Percentiles rank a stretch among this genome's conserved stretches.
Conservation (phyloP, 92 coral and sea anemone species). For the Zoanthus sociatus region DNA sequence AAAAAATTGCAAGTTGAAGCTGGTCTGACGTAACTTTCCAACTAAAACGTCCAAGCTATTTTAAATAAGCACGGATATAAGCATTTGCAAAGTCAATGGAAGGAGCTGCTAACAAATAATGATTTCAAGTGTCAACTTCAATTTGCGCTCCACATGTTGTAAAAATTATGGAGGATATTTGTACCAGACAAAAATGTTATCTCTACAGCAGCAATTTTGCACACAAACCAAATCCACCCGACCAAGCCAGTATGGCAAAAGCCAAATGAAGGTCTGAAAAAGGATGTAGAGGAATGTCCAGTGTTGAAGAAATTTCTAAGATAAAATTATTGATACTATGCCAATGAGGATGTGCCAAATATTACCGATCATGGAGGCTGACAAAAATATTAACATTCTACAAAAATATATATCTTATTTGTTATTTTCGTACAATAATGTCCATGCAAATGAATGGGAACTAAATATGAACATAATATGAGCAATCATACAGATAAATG, state of each 20-base stretch:
- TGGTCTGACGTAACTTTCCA: background rate
- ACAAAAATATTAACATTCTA: background rate
- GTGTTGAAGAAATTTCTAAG: no score
- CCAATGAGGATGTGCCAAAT: background rate
- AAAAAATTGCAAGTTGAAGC: background rate
- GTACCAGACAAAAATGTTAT: conserved; percentile 24
- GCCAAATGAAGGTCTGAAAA: conserved; percentile 34
- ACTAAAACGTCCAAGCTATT: background rate
- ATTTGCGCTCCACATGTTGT: conserved; percentile 14
- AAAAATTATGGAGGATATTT: conserved; percentile 26
- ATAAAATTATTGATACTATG: background rate
- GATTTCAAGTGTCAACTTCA: conserved; percentile 30
- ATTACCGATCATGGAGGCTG: background rate
- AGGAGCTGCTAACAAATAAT: conserved; percentile 27
- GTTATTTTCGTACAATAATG: no score
- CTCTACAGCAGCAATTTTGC: conserved; percentile 44
- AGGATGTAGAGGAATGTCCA: background rate
- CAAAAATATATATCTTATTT: no score
- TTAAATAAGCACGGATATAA: no score
- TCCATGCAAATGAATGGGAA: no score
- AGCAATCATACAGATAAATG: background rate
- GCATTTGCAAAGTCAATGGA: background rate
- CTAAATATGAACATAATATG: no score
- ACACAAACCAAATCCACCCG: conserved; percentile 55
- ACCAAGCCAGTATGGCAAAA: conserved; percentile 60